Base-by-base conservation (phyloP, 53 echinoderm and acorn worm species). In the Zoroaster sp. region DNA sequence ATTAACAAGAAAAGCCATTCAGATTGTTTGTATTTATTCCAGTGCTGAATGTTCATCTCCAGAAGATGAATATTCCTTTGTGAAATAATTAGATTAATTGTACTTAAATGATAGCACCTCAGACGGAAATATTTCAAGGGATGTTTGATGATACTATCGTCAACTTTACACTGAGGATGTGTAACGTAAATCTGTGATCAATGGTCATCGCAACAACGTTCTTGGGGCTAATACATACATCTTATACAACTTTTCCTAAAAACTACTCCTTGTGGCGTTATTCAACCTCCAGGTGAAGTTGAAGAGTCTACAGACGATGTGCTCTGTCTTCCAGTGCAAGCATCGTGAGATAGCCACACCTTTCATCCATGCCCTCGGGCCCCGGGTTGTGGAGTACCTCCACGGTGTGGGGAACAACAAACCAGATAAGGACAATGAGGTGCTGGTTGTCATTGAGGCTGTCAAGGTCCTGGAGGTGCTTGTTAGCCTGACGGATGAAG, bases 281-380 rank as follows among this genome's bases (percentile, higher is more conserved):
- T 25, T n/a, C 41, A 38, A 33, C 42, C 20, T 28, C 10, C 80
- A 98, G 99, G 96, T 98, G 37, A 94, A 96, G 52, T 55, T 98
- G 40, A 95, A 98, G 78, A 93, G 96, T 73, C 91, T 98, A 42
- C 99, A 98, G 86, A 94, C 93, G 75, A 88, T 94, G 78, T 89
- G 91, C 45, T 94, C 99, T 38, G 90, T 96, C 72, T 96, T 98
- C 87, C 96, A 96, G 86, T 94, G 94, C 43, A 94, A 93, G 8
- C 94, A 95, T 69, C 87, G 90, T 35, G 99, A 98, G 45, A 91
- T 96, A 31, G 92, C 96, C 2, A 96, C 99, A 3, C 99, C 99
- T 5, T 98, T 89, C 93, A 98, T 98, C 72, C 99, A 98, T 36
- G 94, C 96, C 45, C 76, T 98, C 0, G 99, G 99, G 28, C 99